phyloP scores from a whole-genome alignment of 2,113 vertebrate species.

The Porphyrio hochstetteri region DNA sequence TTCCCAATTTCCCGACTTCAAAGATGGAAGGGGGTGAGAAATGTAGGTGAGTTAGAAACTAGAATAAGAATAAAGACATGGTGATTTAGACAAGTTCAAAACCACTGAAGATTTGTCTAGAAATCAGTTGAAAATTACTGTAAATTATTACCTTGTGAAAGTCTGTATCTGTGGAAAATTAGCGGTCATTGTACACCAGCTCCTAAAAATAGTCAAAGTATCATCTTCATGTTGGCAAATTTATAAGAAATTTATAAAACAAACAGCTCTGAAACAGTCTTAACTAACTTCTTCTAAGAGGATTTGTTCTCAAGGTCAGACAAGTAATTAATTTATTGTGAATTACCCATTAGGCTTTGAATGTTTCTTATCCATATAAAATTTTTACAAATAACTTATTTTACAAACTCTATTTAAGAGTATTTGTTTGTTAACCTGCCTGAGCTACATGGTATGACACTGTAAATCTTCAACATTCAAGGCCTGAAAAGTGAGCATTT shows the following conservation, averaged over 20 bases:
- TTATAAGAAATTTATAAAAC: neutral
- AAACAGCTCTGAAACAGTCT: neutral
- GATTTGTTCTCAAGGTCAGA: neutral
- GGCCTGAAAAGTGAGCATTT: neutral
- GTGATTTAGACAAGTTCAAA: neutral
- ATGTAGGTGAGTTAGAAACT: neutral
- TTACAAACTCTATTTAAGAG: neutral
- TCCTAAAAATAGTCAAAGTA: neutral
- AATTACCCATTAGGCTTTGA: neutral
- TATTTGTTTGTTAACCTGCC: neutral
- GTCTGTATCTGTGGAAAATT: neutral
- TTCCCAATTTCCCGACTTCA: slow-evolving; percentile 22
- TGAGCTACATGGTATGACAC: neutral
- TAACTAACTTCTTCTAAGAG: neutral
- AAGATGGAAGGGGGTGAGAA: neutral
- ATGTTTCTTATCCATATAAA: neutral
- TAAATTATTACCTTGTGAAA: neutral
- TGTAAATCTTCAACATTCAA: neutral
- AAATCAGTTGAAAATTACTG: neutral
- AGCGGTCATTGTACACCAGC: neutral
- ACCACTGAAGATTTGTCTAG: neutral
- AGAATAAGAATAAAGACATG: neutral
- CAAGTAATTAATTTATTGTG: neutral
- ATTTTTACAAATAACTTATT: neutral
- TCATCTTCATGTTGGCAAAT: neutral